These are phyloP conservation scores for Cryptoprocta ferox DNA, from an alignment of 2,797 vertebrate species.

Conservation along the genomic window DNA sequence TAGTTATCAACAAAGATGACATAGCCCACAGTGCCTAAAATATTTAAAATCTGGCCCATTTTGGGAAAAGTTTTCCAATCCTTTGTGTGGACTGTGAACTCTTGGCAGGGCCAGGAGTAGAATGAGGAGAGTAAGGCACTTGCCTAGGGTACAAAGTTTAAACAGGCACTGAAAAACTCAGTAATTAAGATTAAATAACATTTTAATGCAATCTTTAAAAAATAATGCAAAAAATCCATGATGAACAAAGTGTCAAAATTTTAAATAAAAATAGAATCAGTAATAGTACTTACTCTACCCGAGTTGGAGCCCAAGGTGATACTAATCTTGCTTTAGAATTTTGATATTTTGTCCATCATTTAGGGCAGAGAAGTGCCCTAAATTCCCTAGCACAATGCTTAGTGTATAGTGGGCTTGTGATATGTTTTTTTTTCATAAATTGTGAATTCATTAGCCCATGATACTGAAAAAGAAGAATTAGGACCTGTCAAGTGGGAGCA, in stretches of 20 bases:
- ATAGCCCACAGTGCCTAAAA: background rate
- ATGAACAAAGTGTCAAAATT: conserved; percentile 23
- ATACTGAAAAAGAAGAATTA: background rate
- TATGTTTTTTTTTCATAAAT: background rate
- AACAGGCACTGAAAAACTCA: background rate
- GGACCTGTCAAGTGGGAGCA: background rate
- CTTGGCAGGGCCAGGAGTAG: background rate
- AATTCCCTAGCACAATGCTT: conserved; percentile 23
- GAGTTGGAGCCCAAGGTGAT: background rate
- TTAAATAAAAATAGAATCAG: conserved; percentile 30
- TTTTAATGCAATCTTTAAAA: background rate
- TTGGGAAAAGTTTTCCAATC: background rate
- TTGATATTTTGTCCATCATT: background rate
- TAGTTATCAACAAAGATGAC: background rate
- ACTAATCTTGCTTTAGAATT: conserved; percentile 2
- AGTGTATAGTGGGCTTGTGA: background rate
- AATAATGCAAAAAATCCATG: background rate
- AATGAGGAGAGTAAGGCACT: background rate
- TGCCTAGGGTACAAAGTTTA: background rate
- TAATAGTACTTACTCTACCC: background rate
- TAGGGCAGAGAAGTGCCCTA: background rate
- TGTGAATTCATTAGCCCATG: conserved; percentile 26
- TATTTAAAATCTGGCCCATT: background rate
- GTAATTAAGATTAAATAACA: conserved; percentile 33
- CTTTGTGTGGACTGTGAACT: background rate